Evolutionary conservation across 2,113 vertebrate genomes (phyloP), one percentile per base, ranked within the genome.

Genomic region (Sinocyclocheilus grahami): DNA sequence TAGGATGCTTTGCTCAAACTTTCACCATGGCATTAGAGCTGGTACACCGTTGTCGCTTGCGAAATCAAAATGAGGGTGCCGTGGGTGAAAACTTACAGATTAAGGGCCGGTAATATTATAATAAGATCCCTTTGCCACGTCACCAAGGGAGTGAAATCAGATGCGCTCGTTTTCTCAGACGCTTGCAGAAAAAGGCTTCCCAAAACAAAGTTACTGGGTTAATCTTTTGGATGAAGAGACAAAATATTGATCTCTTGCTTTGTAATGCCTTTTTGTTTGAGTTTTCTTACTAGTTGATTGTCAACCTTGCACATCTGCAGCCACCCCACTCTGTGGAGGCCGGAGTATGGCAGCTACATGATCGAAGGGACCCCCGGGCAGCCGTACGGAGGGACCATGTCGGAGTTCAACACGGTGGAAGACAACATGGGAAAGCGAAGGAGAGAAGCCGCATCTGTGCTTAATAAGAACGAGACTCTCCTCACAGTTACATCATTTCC

Each of bases 301-400:
- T 42, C 20, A 22, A 5, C 20, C 22, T 46, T 75, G 30, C 4
- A 0, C 10, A 20, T 78, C 16, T 14, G 1, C 76, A 99, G 98
- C 90, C 98, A 99, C 86, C 98, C 98, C 33, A 99, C 98, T 0
- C 96, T 99, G 48, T 99, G 98, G 98, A 97, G 97, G 89, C 98
- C 98, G 18, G 98, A 99, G 86, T 99, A 99, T 60, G 96, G 96
- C 89, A 98, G 97, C 90, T 99, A 99, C 91, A 99, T 99, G 98
- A 98, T 99, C 30, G 98, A 99, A 88, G 98, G 98, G 22, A 99
- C 98, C 0, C 98, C 98, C 0, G 98, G 98, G 3, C 97, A 98
- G 91, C 98, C 98, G 0, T 99, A 99, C 0, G 98, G 98, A 0
- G 98, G 98, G 75, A 98, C 96, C 0, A 99, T 99, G 98, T 98